These are phyloP conservation scores for Neogobius melanostomus DNA, from an alignment of 2,113 vertebrate genomes.

Conservation along the genomic window DNA sequence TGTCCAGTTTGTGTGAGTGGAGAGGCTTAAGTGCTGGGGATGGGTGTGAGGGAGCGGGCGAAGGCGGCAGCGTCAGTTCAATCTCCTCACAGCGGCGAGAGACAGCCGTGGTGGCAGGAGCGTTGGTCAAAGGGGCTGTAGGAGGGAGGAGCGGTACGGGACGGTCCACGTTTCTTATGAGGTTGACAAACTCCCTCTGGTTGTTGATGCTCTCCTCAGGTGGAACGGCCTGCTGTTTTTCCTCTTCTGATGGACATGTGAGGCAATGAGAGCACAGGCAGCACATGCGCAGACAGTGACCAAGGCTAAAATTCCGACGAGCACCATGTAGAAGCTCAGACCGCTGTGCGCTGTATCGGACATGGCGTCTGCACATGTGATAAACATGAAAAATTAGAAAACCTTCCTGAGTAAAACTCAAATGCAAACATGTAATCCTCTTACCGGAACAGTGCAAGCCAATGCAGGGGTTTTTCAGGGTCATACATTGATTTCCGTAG, in stretches of 20 bases:
- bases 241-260: constrained; percentile 69
- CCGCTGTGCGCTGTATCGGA: constrained; percentile 49
- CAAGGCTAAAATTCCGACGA: constrained; percentile 69
- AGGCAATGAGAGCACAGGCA: constrained; percentile 66
- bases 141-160: constrained; percentile 48
- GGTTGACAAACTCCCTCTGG: constrained; percentile 78
- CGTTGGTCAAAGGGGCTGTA: constrained; percentile 13
- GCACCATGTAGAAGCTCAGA: constrained; percentile 73
- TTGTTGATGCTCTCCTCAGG: constrained; percentile 78
- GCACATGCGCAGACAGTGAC: constrained; percentile 65
- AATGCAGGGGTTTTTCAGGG: constrained; percentile 68
- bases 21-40: constrained; percentile 69
- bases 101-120: constrained; percentile 29
- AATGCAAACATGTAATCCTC: not conserved
- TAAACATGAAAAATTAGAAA: not conserved
- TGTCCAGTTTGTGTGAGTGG: constrained; percentile 75
- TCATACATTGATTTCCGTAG: constrained; percentile 71
- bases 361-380: constrained; percentile 56
- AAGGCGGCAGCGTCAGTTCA: constrained; percentile 74
- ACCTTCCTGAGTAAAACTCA: not conserved
- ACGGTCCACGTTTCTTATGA: constrained; percentile 78
- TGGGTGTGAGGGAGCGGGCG: constrained; percentile 65
- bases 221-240: constrained; percentile 69
- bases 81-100: constrained; percentile 75
- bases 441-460: constrained; percentile 77